Base-by-base conservation (phyloP, 1,140 invertebrate genomes). In the Colletes latitarsis region DNA sequence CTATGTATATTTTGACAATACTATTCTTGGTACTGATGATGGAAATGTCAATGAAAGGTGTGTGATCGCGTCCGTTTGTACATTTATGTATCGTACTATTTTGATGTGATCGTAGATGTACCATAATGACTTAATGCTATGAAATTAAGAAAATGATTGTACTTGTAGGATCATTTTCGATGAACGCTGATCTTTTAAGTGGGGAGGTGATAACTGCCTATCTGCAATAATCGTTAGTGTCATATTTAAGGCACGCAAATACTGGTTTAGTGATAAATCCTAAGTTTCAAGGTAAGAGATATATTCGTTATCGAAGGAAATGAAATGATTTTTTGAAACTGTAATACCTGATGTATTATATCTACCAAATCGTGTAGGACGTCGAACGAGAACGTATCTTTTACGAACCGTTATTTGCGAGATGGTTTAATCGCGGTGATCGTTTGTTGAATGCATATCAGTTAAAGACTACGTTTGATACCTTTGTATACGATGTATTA, bases 1-100 rank as follows among this genome's bases (percentile, higher is more conserved):
- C 79, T 83, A 84, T 88, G 86, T 91, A 91, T 90, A 90, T 91
- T 91, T 91, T 90, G 90, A 91, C 88, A 91, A 89, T 90, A 90
- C 87, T 90, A 88, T 90, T 89, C 85, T 87, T 88, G 84, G 87
- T 88, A 88, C 74, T 55, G 75, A 67, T 46, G 55, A 77, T 60
- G 55, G 46, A 83, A 77, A 63, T 46, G 57, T 49, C 70, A 76
- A 83, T 66, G 73, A 83, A 75, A 80, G 64, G 58, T 83, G 73
- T 84, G 77, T 73, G 83, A 83, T 87, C 83, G 84, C 78, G 85
- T 89, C 87, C 82, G 76, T 88, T 89, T 90, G 88, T 90, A 90
- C 76, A 90, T 90, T 89, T 60, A 80, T 87, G 82, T 89, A 85
- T 83, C 66, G 66, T 69, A 84, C 82, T 83, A 67, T 82, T 83